These are phyloP conservation scores for Hippasteria phrygiana DNA, from an alignment of 53 echinoderm and acorn worm species.

Conservation along the genomic window DNA sequence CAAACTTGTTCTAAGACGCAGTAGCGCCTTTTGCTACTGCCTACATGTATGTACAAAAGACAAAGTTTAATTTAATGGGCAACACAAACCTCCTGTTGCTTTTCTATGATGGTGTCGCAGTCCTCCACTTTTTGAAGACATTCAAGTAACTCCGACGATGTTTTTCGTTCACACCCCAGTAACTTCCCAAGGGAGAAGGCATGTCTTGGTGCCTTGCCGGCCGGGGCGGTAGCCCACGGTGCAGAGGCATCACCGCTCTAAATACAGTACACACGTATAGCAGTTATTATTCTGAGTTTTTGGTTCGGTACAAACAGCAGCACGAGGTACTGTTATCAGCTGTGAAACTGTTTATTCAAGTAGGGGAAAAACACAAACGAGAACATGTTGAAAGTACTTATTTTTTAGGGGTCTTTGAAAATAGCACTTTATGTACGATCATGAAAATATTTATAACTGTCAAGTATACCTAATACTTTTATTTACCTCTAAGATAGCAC, in stretches of 20 bases:
- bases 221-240: background rate
- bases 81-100: background rate
- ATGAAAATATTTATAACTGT: no score
- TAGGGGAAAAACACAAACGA: no score
- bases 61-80: background rate
- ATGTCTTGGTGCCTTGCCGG: background rate
- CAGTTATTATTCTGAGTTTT: no score
- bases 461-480: background rate
- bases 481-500: conserved; percentile 20
- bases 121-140: conserved; percentile 31
- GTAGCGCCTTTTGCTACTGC: background rate
- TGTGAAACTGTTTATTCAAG: no score
- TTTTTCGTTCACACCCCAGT: conserved; percentile 39
- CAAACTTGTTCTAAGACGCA: background rate
- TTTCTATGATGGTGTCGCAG: conserved; percentile 5
- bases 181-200: conserved; percentile 8
- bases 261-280: background rate
- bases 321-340: no score
- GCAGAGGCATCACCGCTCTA: background rate
- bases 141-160: conserved; percentile 26
- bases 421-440: no score
- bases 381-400: no score
- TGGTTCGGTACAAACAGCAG: no score
- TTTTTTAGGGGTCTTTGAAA: no score
- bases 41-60: background rate